Evolutionary conservation across 1,140 invertebrate species (phyloP).

Genomic region (Drosophila repleta): DNA sequence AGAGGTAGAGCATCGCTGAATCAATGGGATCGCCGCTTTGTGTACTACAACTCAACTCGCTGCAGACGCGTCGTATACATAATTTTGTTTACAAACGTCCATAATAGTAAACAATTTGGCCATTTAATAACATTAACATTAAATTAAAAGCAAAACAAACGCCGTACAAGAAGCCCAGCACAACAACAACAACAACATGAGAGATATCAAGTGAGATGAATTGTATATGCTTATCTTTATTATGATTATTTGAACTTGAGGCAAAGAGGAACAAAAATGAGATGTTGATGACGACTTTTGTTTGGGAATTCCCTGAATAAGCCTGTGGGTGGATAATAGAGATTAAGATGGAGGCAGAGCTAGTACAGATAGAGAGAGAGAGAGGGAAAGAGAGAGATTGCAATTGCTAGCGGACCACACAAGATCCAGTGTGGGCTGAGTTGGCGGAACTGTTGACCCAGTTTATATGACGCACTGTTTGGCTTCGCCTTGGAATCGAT

Average conservation of each 20-base stretch:
- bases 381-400: not conserved
- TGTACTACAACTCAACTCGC: conserved; percentile 58
- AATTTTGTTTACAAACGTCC: conserved; percentile 81
- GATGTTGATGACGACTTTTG: conserved; percentile 69
- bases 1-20: conserved; percentile 11
- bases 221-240: conserved; percentile 74
- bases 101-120: conserved; percentile 83
- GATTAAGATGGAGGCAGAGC: too few relatives aligned
- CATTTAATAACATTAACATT: conserved; percentile 83
- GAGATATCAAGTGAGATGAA: conserved; percentile 11
- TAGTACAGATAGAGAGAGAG: too few relatives aligned
- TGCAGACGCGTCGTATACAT: conserved; percentile 70
- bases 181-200: conserved; percentile 9
- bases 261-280: conserved; percentile 8
- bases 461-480: conserved; percentile 49
- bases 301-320: conserved; percentile 72
- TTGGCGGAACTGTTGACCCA: conserved; percentile 63
- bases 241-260: conserved; percentile 82
- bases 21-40: conserved; percentile 54
- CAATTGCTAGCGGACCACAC: conserved; percentile 21
- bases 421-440: conserved; percentile 8
- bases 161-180: conserved; percentile 51
- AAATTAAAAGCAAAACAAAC: conserved; percentile 81
- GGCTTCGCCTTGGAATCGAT: conserved; percentile 21
- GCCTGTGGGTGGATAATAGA: not conserved